phyloP scores from a whole-genome alignment of 1,140 invertebrate species.

The Camponotus pennsylvanicus region DNA sequence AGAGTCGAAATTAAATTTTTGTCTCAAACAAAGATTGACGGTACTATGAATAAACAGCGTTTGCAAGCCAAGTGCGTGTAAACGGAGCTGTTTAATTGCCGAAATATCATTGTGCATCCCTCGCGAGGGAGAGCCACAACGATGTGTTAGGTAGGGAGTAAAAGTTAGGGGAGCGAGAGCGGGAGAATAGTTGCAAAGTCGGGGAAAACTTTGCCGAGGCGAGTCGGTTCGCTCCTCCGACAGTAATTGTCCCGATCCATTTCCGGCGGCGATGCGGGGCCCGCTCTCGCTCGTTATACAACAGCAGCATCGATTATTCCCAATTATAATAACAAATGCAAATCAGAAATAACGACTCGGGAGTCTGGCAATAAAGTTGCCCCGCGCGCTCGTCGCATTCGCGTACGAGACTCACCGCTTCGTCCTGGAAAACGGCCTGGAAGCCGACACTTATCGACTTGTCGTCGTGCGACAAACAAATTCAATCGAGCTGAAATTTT shows the following conservation, averaged over 20 bases:
- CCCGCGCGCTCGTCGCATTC: slow-evolving; percentile 70
- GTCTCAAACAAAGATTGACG: slow-evolving; percentile 58
- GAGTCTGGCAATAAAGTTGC: slow-evolving; percentile 83
- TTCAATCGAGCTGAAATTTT: slow-evolving; percentile 1
- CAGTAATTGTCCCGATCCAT: slow-evolving; percentile 80
- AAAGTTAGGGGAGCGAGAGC: slow-evolving; percentile 2
- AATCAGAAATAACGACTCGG: slow-evolving; percentile 84
- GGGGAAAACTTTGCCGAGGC: slow-evolving; percentile 67
- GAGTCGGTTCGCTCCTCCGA: slow-evolving; percentile 52
- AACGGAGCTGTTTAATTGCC: slow-evolving; percentile 57
- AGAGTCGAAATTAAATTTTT: slow-evolving; percentile 53
- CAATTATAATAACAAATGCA: slow-evolving; percentile 86
- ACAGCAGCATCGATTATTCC: slow-evolving; percentile 82
- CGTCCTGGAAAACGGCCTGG: background rate
- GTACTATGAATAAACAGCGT: slow-evolving; percentile 26
- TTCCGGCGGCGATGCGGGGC: slow-evolving; percentile 58
- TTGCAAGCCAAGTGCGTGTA: slow-evolving; percentile 38
- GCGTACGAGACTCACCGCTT: background rate
- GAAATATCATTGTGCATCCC: slow-evolving; percentile 59
- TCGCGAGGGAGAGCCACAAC: slow-evolving; percentile 7
- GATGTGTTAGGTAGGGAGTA: background rate
- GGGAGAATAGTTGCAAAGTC: slow-evolving; percentile 47
- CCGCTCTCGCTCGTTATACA: slow-evolving; percentile 69
- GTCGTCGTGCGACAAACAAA: slow-evolving; percentile 5
- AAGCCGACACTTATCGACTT: background rate